Evolutionary conservation across 2,888 invertebrate species (phyloP).

Genomic region (Sarcophaga caerulescens): DNA sequence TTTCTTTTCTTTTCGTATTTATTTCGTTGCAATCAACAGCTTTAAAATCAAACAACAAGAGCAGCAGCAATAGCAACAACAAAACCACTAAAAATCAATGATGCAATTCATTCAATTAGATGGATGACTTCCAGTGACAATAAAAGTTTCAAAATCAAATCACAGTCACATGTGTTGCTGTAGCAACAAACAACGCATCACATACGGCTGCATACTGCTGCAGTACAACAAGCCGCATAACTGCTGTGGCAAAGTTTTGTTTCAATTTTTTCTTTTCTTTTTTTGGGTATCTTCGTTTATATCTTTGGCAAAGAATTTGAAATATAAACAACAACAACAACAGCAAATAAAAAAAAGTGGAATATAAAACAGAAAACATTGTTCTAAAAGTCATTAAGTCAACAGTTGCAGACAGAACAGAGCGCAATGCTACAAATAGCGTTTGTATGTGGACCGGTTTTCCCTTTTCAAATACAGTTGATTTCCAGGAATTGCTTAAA

Average conservation of each 20-base stretch:
- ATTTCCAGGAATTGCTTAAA: conserved; percentile 74
- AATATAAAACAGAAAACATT: conserved; percentile 21
- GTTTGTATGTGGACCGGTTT: conserved; percentile 72
- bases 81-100: conserved; percentile 65
- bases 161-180: conserved; percentile 45
- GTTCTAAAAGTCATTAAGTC: conserved; percentile 65
- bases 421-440: conserved; percentile 20
- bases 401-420: conserved; percentile 59
- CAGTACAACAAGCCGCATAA: too few relatives aligned
- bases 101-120: conserved; percentile 70
- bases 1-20: background rate
- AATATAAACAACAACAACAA: conserved; percentile 32
- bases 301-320: conserved; percentile 29
- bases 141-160: conserved; percentile 63
- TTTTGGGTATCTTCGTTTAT: background rate
- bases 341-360: conserved; percentile 20
- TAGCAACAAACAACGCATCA: conserved; percentile 14
- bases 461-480: conserved; percentile 81
- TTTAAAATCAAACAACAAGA: conserved; percentile 51
- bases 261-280: too few relatives aligned
- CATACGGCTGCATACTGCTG: too few relatives aligned
- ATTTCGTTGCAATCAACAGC: conserved; percentile 57
- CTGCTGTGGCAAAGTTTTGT: too few relatives aligned
- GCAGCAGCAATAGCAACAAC: conserved; percentile 17
- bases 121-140: conserved; percentile 69